Percentiles rank a stretch among this genome's conserved stretches.
Conservation (phyloP, 2,113 vertebrate genomes). For the Pelmatolapia mariae region DNA sequence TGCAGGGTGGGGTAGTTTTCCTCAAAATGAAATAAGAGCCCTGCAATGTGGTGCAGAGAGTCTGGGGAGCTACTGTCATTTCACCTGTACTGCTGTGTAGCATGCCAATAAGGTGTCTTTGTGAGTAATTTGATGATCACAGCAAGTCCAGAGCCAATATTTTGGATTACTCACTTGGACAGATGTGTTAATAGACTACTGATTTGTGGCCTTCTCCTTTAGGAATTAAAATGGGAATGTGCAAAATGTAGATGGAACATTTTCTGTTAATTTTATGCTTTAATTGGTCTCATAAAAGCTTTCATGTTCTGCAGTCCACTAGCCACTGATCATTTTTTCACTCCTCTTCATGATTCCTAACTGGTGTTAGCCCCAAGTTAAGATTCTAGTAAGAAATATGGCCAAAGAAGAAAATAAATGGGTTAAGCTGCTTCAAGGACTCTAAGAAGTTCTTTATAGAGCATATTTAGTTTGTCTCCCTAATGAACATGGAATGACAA, state of each 20-base stretch:
- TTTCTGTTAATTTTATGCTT: not conserved
- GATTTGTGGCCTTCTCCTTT: not conserved
- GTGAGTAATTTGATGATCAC: not conserved
- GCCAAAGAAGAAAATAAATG: not conserved
- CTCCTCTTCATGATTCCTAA: conserved; percentile 8
- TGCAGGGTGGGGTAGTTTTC: not conserved
- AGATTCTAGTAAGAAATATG: not conserved
- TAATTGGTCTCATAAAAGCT: conserved; percentile 15
- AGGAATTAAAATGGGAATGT: not conserved
- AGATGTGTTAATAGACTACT: not conserved
- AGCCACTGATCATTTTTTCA: not conserved
- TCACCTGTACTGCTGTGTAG: conserved; percentile 3
- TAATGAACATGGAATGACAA: conserved; percentile 7
- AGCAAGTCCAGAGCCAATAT: not conserved
- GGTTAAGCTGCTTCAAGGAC: not conserved
- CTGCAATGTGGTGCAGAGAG: not conserved
- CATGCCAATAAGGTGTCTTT: conserved; percentile 20
- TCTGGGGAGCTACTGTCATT: not conserved
- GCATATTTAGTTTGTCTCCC: conserved; percentile 13
- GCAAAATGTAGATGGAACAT: not conserved
- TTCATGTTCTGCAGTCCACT: conserved; percentile 4
- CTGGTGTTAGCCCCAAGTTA: conserved; percentile 10
- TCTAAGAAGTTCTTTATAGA: conserved; percentile 3
- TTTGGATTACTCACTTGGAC: not conserved
- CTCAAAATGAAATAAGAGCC: conserved; percentile 18